Base-by-base conservation (phyloP, 2,888 invertebrate species). In the Acronicta leporina region DNA sequence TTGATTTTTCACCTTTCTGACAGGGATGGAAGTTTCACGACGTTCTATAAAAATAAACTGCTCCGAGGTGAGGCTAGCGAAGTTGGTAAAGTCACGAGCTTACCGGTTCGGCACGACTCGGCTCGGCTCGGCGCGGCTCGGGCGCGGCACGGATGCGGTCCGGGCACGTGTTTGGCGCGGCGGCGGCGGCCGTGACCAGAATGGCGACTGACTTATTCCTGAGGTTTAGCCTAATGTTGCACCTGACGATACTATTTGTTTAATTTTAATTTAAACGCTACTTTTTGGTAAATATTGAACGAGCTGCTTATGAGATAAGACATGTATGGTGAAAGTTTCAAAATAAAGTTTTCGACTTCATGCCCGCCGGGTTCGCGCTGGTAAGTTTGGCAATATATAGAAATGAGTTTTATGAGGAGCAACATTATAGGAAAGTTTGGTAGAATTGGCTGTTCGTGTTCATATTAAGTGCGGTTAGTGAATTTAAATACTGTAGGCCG, bases 11-110 rank as follows among this genome's bases (percentile, higher is more conserved):
- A 81, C 77, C 79, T 81, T 53, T 62, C 72, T 68, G 63, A 62
- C 64, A 65, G 68, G 72, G 79, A 74, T 77, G 69, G 64, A 75
- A 83, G 75, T 76, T 83, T 73, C 62, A 55, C 70, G 60, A 71
- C 68, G 69, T 70, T 77, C 76, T 78, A 76, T 78, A 82, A 80
- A 82, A 82, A 81, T 77, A 80, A 81, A 79, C 74, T 72, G 79
- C 63, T 69, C 43, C 46, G 60, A 59, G 50, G 59, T 25, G 46
- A 61, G 58, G 70, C 67, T 63, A 63, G 63, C 56, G 44, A 68
- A 80, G 66, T 75, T 67, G 64, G 49, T 46, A 56, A 67, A 72
- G 56, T 60, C 55, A 48, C 41, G 52, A 57, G 70, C 72, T 71
- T 70, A 76, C 48, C 47, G 47, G 53, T 20, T 20, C 49, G 52